A percentile compares a stretch with the other conserved stretches of the same genome.
Evolutionary conservation across 2,797 vertebrate genomes (phyloP).

Genomic region (Phoebastria nigripes): DNA sequence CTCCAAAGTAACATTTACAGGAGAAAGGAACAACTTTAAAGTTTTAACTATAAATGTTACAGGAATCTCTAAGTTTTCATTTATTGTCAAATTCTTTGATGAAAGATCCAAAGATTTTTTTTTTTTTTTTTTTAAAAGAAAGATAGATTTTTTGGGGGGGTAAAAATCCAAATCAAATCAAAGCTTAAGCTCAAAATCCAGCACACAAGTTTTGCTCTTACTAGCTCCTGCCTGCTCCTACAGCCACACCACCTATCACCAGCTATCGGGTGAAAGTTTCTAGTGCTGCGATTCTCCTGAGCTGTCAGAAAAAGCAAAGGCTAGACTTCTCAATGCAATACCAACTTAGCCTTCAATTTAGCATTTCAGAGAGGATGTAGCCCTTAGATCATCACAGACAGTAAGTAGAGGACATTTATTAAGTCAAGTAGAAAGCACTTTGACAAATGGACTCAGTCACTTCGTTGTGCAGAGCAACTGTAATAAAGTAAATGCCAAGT

Average conservation of each 20-base stretch:
- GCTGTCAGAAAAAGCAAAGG: neutral
- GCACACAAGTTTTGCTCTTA: neutral
- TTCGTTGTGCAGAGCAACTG: neutral
- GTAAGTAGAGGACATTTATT: neutral
- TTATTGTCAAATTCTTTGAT: neutral
- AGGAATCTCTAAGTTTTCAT: neutral
- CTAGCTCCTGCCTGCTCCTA: neutral
- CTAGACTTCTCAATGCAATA: neutral
- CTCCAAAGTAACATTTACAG: neutral
- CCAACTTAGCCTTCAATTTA: neutral
- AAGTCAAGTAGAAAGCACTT: neutral
- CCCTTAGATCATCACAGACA: neutral
- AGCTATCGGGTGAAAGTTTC: neutral
- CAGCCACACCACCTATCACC: neutral
- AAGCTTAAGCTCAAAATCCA: neutral
- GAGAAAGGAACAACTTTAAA: neutral
- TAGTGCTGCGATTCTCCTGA: neutral
- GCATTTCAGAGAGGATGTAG: neutral
- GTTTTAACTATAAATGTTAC: neutral
- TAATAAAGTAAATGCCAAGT: neutral
- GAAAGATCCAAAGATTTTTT: neutral
- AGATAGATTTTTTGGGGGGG: neutral
- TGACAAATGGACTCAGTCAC: neutral
- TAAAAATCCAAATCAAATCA: neutral
- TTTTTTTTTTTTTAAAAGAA: neutral